These are phyloP conservation scores for Pyrocoelia pectoralis DNA, from an alignment of 2,888 invertebrate species.

Conservation along the genomic window DNA sequence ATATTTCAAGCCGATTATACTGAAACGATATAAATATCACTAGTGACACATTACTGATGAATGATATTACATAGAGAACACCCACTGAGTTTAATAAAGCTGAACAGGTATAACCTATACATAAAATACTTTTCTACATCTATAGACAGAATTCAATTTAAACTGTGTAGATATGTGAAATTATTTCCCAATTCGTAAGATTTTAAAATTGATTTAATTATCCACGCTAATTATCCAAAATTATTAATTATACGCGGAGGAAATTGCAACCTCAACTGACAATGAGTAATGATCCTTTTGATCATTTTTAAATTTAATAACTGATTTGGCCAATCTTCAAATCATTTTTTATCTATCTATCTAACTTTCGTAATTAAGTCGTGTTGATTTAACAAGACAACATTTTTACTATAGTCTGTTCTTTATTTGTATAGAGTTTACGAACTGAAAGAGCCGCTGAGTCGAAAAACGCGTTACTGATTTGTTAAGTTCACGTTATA, in stretches of 20 bases:
- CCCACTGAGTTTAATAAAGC: conserved; percentile 48
- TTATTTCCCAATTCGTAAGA: not conserved
- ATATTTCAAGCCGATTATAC: conserved; percentile 52
- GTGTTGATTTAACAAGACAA: too few relatives aligned
- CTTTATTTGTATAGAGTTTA: too few relatives aligned
- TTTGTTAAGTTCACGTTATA: conserved; percentile 14
- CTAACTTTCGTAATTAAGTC: too few relatives aligned
- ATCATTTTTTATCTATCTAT: too few relatives aligned
- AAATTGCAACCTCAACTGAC: not conserved
- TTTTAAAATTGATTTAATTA: not conserved
- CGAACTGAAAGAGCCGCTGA: too few relatives aligned
- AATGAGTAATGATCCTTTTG: not conserved
- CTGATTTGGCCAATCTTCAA: not conserved
- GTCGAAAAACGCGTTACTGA: not conserved
- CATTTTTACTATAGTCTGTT: too few relatives aligned
- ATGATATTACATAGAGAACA: conserved; percentile 50
- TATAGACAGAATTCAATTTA: not conserved
- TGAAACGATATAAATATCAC: conserved; percentile 45
- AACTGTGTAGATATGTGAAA: conserved; percentile 13
- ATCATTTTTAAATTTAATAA: not conserved
- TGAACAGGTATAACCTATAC: conserved; percentile 33
- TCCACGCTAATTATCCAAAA: conserved; percentile 3
- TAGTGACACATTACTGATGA: conserved; percentile 46
- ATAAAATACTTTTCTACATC: conserved; percentile 1
- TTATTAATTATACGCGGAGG: not conserved